Evolutionary conservation across 1,140 invertebrate species (phyloP), one percentile per base, ranked within the genome.

Genomic region (Trichonephila clavata): DNA sequence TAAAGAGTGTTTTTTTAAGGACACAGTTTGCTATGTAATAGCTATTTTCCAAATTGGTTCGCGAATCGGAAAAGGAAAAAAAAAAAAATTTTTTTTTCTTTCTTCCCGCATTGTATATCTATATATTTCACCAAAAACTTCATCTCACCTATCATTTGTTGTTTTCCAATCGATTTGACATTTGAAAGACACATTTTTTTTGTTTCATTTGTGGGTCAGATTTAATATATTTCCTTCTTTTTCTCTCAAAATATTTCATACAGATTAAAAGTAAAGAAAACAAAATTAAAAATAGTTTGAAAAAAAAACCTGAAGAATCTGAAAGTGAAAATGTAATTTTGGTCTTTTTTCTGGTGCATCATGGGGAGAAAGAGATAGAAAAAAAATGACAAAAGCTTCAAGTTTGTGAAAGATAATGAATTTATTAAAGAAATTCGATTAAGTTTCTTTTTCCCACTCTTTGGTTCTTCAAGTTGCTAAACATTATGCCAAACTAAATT

Each of bases 1-100:
- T 21, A 27, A 84, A 92, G 50, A 27, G 63, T 57, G 57, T 93
- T 88, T 81, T 88, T 81, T 61, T 81, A 81, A 18, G 60, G 50
- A 60, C 63, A 86, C 63, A 18, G 65, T 80, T 80, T 87, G 57
- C 84, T 80, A 20, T 93, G 71, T 87, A 93, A 93, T 84, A 81
- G 92, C 92, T 93, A 93, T 93, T 93, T 93, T 80, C 92, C 20
- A 93, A 93, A 93, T 93, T 93, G 92, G 92, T 93, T 61, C 68
- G 92, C 14, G 68, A 93, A 27, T 24, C 18, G 71, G 32, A n/a
- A n/a, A n/a, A n/a, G 32, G 32, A 4, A 3, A 39, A 77, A 86
- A 92, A 92, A 90, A 60, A 86, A 27, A 50, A 59, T 50, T 84
- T 71, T 92, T 81, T 81, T 83, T 57, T 57, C 7, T 50, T 83